phyloP scores from a whole-genome alignment of 2,797 vertebrate species.

The Todus mexicanus region DNA sequence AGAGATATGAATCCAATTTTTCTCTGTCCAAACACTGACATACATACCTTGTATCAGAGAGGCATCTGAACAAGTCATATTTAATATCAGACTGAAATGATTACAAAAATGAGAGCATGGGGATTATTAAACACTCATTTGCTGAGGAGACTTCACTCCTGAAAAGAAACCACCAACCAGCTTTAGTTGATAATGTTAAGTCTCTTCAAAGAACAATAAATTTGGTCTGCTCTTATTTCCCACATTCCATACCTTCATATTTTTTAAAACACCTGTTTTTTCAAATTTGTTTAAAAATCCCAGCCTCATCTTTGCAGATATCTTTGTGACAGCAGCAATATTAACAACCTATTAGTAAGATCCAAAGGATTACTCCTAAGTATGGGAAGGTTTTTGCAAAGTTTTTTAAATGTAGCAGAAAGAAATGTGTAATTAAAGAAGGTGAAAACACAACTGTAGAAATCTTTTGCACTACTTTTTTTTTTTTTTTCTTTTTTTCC shows the following conservation, averaged over 20 bases:
- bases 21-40: conserved; percentile 69
- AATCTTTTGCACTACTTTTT: background rate
- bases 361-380: background rate
- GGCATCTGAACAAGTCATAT: conserved; percentile 60
- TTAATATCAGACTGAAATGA: conserved; percentile 68
- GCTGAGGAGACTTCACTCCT: conserved; percentile 15
- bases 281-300: background rate
- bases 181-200: conserved; percentile 38
- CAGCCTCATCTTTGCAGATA: background rate
- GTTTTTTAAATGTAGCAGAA: background rate
- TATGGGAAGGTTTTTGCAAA: background rate
- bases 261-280: conserved; percentile 16
- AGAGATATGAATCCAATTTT: conserved; percentile 77
- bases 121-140: conserved; percentile 54
- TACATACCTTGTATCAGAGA: conserved; percentile 39
- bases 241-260: background rate
- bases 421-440: background rate
- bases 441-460: background rate
- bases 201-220: conserved; percentile 32
- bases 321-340: background rate
- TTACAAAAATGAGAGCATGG: conserved; percentile 49
- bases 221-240: background rate
- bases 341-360: background rate
- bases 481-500: background rate
- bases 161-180: background rate